Conservation (phyloP, 2,113 vertebrate genomes). For the Passer montanus region DNA sequence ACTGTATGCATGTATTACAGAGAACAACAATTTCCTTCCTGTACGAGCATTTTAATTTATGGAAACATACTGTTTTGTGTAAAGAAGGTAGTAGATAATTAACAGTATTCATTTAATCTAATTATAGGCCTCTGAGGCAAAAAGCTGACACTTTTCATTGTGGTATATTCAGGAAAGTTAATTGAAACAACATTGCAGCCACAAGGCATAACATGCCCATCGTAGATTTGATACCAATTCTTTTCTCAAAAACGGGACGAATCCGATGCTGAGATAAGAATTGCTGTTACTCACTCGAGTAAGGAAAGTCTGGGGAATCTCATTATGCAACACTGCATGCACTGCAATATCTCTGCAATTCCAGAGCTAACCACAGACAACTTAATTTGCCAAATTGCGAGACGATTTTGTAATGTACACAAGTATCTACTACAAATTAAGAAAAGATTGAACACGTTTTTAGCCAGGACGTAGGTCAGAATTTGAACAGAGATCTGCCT, state of each 20-base stretch:
- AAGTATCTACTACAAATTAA: constrained; percentile 39
- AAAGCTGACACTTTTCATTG: constrained; percentile 61
- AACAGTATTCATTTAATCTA: constrained; percentile 62
- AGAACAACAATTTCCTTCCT: constrained; percentile 29
- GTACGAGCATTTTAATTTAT: constrained; percentile 51
- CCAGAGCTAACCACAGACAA: constrained; percentile 51
- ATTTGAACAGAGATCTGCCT: neutral
- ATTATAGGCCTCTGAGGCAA: constrained; percentile 64
- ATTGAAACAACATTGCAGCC: constrained; percentile 59
- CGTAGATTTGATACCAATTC: constrained; percentile 29
- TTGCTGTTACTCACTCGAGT: constrained; percentile 26
- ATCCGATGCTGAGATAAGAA: constrained; percentile 53
- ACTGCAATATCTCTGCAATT: constrained; percentile 52
- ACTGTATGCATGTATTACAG: neutral
- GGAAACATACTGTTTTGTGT: constrained; percentile 58
- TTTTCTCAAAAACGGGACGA: neutral
- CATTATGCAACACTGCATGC: constrained; percentile 53
- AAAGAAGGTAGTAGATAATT: constrained; percentile 66
- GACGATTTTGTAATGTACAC: constrained; percentile 59
- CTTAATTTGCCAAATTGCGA: constrained; percentile 45
- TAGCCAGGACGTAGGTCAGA: constrained; percentile 42
- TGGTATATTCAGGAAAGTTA: constrained; percentile 66
- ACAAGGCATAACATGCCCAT: constrained; percentile 60
- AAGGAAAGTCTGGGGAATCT: constrained; percentile 31
- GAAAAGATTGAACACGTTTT: constrained; percentile 8